Conservation (phyloP, 2,113 vertebrate genomes). For the Macroglossus sobrinus region DNA sequence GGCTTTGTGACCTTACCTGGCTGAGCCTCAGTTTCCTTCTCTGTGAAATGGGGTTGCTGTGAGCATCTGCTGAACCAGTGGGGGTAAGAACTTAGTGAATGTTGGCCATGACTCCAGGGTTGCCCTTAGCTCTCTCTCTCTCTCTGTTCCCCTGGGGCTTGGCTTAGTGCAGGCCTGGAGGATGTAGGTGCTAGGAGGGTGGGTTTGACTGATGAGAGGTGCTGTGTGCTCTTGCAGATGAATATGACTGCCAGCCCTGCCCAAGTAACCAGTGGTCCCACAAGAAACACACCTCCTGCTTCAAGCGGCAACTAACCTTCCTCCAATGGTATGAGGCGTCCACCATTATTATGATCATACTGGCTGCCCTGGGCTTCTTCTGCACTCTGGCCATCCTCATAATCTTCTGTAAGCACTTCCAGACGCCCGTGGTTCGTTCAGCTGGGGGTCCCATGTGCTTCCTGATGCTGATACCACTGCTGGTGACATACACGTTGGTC, state of each 20-base stretch:
- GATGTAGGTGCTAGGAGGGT: accelerated
- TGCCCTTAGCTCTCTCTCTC: neutral
- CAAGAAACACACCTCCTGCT: constrained; percentile 75
- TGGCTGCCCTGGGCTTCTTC: constrained; percentile 81
- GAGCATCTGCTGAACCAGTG: neutral
- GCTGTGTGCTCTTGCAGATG: constrained; percentile 72
- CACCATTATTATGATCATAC: constrained; percentile 76
- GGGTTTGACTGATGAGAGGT: accelerated
- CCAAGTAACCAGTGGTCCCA: constrained; percentile 81
- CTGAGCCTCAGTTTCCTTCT: neutral
- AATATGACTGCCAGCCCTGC: constrained; percentile 82
- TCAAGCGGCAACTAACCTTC: constrained; percentile 72
- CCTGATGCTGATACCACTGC: constrained; percentile 83
- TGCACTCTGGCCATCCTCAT: constrained; percentile 74
- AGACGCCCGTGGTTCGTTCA: constrained; percentile 86
- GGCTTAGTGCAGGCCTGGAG: neutral
- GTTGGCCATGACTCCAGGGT: accelerated
- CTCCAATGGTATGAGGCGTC: constrained; percentile 78
- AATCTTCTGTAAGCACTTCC: constrained; percentile 81
- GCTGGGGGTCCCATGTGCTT: constrained; percentile 89
- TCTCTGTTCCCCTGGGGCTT: too few species aligned
- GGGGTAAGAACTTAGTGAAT: neutral
- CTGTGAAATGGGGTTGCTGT: neutral
- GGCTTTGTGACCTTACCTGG: neutral
- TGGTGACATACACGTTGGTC: constrained; percentile 74